Evolutionary conservation across 2,797 vertebrate species (phyloP).

Genomic region (Gambusia yucatana): DNA sequence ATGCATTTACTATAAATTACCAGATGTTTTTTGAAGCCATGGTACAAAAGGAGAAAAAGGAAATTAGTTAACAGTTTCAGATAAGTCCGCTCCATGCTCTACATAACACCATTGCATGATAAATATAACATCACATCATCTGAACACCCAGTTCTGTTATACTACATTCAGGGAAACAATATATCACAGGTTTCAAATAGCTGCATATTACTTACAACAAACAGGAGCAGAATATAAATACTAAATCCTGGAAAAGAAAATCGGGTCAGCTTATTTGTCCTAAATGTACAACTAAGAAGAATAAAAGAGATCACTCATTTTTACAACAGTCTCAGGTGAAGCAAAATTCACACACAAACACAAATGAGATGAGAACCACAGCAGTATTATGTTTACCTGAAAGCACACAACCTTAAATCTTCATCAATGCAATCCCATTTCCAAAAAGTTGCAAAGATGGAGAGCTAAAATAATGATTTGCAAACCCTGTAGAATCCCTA

Average conservation of each 20-base stretch:
- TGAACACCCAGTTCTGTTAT: conserved; percentile 40
- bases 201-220: conserved; percentile 33
- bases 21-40: conserved; percentile 49
- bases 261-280: conserved; percentile 27
- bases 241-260: conserved; percentile 30
- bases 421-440: not conserved
- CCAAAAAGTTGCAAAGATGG: not conserved
- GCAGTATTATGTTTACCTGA: conserved; percentile 23
- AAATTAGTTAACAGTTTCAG: conserved; percentile 34
- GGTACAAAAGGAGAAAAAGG: conserved; percentile 29
- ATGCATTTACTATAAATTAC: conserved; percentile 72
- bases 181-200: conserved; percentile 45
- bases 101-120: conserved; percentile 36
- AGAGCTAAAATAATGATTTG: not conserved
- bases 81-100: conserved; percentile 37
- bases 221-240: conserved; percentile 25
- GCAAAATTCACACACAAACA: conserved; percentile 33
- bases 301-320: conserved; percentile 29
- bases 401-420: conserved; percentile 21
- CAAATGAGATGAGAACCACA: conserved; percentile 42
- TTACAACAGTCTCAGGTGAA: conserved; percentile 37
- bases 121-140: conserved; percentile 42
- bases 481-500: not conserved
- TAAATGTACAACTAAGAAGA: conserved; percentile 31
- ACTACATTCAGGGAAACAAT: conserved; percentile 39